phyloP scores from a whole-genome alignment of 1,140 invertebrate genomes.

The Aphelinus atriplicis region DNA sequence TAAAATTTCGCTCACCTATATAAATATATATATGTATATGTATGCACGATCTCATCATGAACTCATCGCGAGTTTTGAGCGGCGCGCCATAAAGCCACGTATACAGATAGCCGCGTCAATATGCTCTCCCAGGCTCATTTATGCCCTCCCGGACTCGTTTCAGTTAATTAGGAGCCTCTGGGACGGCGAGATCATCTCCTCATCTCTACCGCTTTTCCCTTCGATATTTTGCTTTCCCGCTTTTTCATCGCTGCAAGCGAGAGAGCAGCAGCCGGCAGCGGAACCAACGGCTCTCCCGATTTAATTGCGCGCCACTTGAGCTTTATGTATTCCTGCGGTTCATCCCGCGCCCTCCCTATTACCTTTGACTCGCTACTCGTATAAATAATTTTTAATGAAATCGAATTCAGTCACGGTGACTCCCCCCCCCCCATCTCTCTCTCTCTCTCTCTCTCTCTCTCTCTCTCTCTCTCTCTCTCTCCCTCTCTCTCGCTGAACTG shows the following conservation, averaged over 20 bases:
- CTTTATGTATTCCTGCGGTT: constrained; percentile 9
- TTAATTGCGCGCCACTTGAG: constrained; percentile 45
- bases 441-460: background rate
- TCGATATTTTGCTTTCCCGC: constrained; percentile 22
- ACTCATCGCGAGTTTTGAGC: too few species aligned
- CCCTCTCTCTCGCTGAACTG: too few species aligned
- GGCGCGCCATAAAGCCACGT: too few species aligned
- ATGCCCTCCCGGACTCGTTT: constrained; percentile 22
- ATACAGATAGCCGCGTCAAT: too few species aligned
- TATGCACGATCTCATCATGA: too few species aligned
- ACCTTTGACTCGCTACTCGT: constrained; percentile 48
- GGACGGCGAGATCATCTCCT: background rate
- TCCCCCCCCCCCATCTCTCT: background rate
- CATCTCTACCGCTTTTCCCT: background rate
- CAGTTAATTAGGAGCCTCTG: constrained; percentile 30
- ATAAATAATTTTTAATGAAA: constrained; percentile 52
- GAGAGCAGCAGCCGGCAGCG: background rate
- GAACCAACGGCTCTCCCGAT: constrained; percentile 33
- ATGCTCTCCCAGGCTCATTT: background rate
- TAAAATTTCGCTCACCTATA: too few species aligned
- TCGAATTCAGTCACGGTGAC: background rate
- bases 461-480: background rate
- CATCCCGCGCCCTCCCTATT: constrained; percentile 7
- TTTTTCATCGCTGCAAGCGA: constrained; percentile 14
- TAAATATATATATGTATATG: too few species aligned